A percentile compares a stretch with the other conserved stretches of the same genome.
Evolutionary conservation across 2,888 invertebrate species (phyloP).

Genomic region (Harpagoxenus sublaevis): DNA sequence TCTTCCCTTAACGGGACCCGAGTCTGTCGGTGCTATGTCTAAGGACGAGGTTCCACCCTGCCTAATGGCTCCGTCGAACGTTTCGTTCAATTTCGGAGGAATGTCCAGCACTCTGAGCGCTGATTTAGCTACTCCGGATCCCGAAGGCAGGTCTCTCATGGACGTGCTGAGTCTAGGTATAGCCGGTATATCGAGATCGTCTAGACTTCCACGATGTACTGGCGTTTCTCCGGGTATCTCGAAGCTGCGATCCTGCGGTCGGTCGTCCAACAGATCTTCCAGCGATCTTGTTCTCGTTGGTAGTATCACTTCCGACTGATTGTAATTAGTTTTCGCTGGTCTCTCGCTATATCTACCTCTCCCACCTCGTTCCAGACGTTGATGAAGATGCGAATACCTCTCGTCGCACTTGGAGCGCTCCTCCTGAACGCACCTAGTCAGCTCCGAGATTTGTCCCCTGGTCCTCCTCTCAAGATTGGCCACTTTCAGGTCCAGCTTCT

Average conservation of each 20-base stretch:
- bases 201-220: slow-evolving; percentile 80
- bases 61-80: slow-evolving; percentile 80
- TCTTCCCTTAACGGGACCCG: slow-evolving; percentile 34
- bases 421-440: slow-evolving; percentile 90
- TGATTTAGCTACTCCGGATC: slow-evolving; percentile 73
- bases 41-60: slow-evolving; percentile 78
- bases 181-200: slow-evolving; percentile 83
- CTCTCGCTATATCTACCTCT: slow-evolving; percentile 88
- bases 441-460: slow-evolving; percentile 90
- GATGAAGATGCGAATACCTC: slow-evolving; percentile 90
- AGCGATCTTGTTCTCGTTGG: slow-evolving; percentile 91
- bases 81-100: slow-evolving; percentile 79
- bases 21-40: slow-evolving; percentile 78
- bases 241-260: slow-evolving; percentile 80
- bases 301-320: slow-evolving; percentile 86
- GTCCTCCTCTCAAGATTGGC: slow-evolving; percentile 92
- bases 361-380: slow-evolving; percentile 90
- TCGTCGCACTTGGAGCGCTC: slow-evolving; percentile 89
- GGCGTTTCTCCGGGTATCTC: slow-evolving; percentile 83
- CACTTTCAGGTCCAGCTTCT: slow-evolving; percentile 93
- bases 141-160: slow-evolving; percentile 79
- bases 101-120: slow-evolving; percentile 76
- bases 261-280: slow-evolving; percentile 89
- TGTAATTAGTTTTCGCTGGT: slow-evolving; percentile 87
- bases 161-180: slow-evolving; percentile 82